These are phyloP conservation scores for Baccha elongata DNA, from an alignment of 2,888 invertebrate genomes.

Conservation along the genomic window DNA sequence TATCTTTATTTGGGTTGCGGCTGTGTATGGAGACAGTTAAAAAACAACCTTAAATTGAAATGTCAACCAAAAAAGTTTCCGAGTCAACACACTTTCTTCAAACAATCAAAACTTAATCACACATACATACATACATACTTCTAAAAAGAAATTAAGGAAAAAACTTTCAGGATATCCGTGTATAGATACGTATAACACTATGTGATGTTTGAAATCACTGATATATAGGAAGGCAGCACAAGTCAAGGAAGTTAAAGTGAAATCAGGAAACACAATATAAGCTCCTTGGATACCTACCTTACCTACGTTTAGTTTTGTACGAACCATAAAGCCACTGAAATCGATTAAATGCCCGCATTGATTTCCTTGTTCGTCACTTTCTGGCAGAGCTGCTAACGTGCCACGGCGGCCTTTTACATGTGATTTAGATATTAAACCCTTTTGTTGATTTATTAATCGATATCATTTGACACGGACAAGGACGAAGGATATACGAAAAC, in stretches of 20 bases:
- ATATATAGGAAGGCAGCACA: background rate
- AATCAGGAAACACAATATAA: conserved; percentile 48
- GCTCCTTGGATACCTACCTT: conserved; percentile 47
- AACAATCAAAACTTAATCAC: background rate
- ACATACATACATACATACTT: background rate
- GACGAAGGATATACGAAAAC: conserved; percentile 23
- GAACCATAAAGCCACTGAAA: conserved; percentile 34
- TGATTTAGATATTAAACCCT: conserved; percentile 71
- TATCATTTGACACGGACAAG: conserved; percentile 66
- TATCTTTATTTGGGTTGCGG: background rate
- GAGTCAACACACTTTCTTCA: conserved; percentile 25
- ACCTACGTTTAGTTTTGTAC: no score
- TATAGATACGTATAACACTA: background rate
- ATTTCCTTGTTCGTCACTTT: conserved; percentile 58
- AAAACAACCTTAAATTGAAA: background rate
- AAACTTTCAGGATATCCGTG: conserved; percentile 1
- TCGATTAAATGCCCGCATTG: conserved; percentile 68
- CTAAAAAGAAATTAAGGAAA: background rate
- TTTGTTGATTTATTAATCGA: conserved; percentile 71
- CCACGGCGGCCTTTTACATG: conserved; percentile 41
- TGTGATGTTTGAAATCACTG: background rate
- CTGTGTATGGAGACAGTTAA: no score
- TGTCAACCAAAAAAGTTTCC: conserved; percentile 25
- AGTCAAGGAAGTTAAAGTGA: conserved; percentile 25
- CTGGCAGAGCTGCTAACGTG: background rate